Percentiles rank a stretch among this genome's conserved stretches.
These are phyloP conservation scores for Antrozous pallidus DNA, from an alignment of 2,797 vertebrate genomes.

Conservation along the genomic window DNA sequence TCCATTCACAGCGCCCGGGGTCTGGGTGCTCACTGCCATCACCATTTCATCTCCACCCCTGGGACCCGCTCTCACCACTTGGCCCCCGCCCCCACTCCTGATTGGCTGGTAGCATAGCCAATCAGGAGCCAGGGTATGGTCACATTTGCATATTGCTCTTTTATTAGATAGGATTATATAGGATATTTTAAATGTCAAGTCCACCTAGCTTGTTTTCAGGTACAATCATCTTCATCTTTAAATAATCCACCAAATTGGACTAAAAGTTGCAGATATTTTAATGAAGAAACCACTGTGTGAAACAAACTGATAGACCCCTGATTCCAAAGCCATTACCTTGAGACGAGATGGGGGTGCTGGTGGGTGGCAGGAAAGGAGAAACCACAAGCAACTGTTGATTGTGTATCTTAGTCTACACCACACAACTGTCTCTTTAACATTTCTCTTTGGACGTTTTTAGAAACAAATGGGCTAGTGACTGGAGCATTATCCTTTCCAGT, in stretches of 20 bases:
- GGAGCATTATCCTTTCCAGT: slow-evolving; percentile 34
- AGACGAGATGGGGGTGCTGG: background rate
- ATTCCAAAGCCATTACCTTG: background rate
- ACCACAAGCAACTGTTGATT: slow-evolving; percentile 42
- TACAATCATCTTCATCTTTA: background rate
- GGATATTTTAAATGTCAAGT: background rate
- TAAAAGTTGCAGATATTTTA: background rate
- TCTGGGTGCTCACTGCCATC: too few species aligned
- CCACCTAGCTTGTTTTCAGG: background rate
- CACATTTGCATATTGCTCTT: too few species aligned
- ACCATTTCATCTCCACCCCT: too few species aligned
- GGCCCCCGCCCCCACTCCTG: too few species aligned
- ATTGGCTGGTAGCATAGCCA: too few species aligned
- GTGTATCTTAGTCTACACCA: background rate
- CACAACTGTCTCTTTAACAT: slow-evolving; percentile 37
- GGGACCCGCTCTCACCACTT: too few species aligned
- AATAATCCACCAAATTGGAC: background rate
- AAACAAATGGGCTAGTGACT: slow-evolving; percentile 77
- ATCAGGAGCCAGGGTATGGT: too few species aligned
- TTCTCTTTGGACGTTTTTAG: slow-evolving; percentile 25
- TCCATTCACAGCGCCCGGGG: too few species aligned
- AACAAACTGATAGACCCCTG: background rate
- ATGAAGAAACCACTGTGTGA: background rate
- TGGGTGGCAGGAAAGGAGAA: background rate
- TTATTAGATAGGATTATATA: too few species aligned